phyloP scores from a whole-genome alignment of 2,888 invertebrate species.

The Cosmorhoe ocellata region DNA sequence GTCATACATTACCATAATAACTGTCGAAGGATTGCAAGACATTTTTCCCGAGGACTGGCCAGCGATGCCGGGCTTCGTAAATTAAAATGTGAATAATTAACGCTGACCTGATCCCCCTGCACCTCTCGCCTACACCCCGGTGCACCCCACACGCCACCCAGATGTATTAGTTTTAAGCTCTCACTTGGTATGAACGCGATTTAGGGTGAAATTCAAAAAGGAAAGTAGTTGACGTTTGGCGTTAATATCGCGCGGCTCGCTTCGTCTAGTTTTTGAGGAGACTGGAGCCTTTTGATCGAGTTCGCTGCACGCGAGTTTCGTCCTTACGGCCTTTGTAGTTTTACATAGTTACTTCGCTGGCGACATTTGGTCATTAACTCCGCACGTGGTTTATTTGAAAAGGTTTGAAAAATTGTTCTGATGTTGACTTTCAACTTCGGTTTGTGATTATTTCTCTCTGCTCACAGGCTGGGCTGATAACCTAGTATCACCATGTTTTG shows the following conservation, averaged over 20 bases:
- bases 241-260: constrained; percentile 57
- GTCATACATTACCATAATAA: constrained; percentile 43
- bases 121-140: constrained; percentile 39
- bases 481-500: too few species aligned
- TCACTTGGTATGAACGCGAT: constrained; percentile 69
- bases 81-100: constrained; percentile 83
- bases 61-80: constrained; percentile 68
- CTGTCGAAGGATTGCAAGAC: constrained; percentile 76
- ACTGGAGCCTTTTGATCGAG: constrained; percentile 35
- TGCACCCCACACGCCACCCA: constrained; percentile 59
- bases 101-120: constrained; percentile 54
- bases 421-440: constrained; percentile 10
- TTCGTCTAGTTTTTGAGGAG: constrained; percentile 42
- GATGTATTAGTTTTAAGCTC: constrained; percentile 81
- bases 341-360: constrained; percentile 26
- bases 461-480: too few species aligned
- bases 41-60: constrained; percentile 70
- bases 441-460: background rate
- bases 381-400: constrained; percentile 31
- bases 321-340: constrained; percentile 33
- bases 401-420: constrained; percentile 25
- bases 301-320: constrained; percentile 35
- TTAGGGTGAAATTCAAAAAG: constrained; percentile 60
- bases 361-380: constrained; percentile 34
- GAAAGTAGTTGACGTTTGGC: constrained; percentile 65